Conservation (phyloP, 1,140 invertebrate species). For the Zaprionus tsacasi region DNA sequence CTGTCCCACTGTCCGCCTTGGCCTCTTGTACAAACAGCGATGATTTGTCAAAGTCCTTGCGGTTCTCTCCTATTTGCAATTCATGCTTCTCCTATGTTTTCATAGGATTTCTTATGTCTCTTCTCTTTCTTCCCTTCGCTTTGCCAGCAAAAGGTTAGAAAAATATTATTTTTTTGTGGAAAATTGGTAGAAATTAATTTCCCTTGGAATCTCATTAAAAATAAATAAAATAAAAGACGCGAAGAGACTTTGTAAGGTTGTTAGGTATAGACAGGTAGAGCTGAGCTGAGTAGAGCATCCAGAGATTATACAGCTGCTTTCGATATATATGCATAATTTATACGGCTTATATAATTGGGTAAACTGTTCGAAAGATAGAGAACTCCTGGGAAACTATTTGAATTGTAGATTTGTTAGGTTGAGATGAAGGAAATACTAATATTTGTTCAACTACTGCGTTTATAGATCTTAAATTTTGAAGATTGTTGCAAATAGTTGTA, state of each 20-base stretch:
- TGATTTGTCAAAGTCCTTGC: slow-evolving; percentile 71
- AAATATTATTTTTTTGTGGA: slow-evolving; percentile 73
- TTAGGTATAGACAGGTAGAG: slow-evolving; percentile 21
- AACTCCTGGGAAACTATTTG: neutral
- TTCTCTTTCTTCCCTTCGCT: neutral
- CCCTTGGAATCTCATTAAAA: slow-evolving; percentile 77
- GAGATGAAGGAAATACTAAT: too few species aligned
- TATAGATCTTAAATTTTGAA: too few species aligned
- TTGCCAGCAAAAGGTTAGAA: slow-evolving; percentile 63
- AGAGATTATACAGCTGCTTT: slow-evolving; percentile 1
- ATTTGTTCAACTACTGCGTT: too few species aligned
- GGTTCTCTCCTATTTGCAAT: slow-evolving; percentile 72
- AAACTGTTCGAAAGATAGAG: neutral
- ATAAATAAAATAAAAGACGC: slow-evolving; percentile 62
- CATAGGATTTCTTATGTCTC: slow-evolving; percentile 75
- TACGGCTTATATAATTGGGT: neutral
- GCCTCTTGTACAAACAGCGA: slow-evolving; percentile 79
- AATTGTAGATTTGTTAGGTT: neutral
- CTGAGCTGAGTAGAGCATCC: neutral
- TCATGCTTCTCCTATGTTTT: slow-evolving; percentile 74
- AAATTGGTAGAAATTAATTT: slow-evolving; percentile 83
- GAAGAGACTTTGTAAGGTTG: slow-evolving; percentile 10
- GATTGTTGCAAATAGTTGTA: too few species aligned
- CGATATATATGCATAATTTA: neutral
- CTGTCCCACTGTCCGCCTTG: slow-evolving; percentile 23